Percentiles rank a stretch among this genome's conserved stretches.
These are phyloP conservation scores for Colostygia pectinataria DNA, from an alignment of 2,888 invertebrate genomes.

Conservation along the genomic window DNA sequence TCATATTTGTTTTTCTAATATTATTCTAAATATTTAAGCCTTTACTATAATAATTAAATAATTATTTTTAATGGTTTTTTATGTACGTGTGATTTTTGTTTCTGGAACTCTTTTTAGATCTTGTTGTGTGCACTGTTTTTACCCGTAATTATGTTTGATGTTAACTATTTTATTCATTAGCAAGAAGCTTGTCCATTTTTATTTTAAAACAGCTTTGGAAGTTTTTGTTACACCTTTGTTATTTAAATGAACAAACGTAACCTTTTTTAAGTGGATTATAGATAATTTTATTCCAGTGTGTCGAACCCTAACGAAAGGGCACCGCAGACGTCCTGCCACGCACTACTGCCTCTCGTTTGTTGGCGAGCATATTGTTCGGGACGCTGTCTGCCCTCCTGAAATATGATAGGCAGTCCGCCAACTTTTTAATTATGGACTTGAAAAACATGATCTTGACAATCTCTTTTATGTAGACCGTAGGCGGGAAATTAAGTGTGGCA, in stretches of 20 bases:
- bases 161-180: too few relatives aligned
- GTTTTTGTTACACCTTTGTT: background rate
- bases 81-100: too few relatives aligned
- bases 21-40: background rate
- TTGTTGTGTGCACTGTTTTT: too few relatives aligned
- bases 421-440: slow-evolving; percentile 47
- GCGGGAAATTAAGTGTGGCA: too few relatives aligned
- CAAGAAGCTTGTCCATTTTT: too few relatives aligned
- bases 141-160: too few relatives aligned
- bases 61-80: too few relatives aligned
- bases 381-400: slow-evolving; percentile 43
- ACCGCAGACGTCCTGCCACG: slow-evolving; percentile 45
- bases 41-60: too few relatives aligned
- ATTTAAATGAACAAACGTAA: background rate
- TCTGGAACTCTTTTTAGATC: too few relatives aligned
- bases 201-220: too few relatives aligned
- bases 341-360: slow-evolving; percentile 37
- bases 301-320: slow-evolving; percentile 12
- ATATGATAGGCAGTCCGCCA: slow-evolving; percentile 47
- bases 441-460: slow-evolving; percentile 27
- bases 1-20: slow-evolving; percentile 40
- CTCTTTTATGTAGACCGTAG: slow-evolving; percentile 5
- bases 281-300: slow-evolving; percentile 2
- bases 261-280: background rate
- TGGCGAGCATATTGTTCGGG: slow-evolving; percentile 51